phyloP scores from a whole-genome alignment of 2,113 vertebrate genomes.

The Equus quagga region DNA sequence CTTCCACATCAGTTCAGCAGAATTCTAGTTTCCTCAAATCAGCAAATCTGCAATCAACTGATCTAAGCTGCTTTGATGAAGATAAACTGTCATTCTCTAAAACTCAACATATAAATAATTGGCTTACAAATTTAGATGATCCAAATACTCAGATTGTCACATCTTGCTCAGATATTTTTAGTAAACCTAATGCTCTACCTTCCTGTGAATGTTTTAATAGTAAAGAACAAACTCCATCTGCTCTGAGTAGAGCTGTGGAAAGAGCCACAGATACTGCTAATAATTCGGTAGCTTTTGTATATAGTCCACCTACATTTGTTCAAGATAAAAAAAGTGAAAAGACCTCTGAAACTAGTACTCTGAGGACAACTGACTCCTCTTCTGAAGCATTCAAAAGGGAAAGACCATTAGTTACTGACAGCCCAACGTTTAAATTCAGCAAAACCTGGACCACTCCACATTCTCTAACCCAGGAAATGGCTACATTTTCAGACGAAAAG shows the following conservation, averaged over 20 bases:
- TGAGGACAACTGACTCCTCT: background rate
- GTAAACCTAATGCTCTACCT: conserved; percentile 79
- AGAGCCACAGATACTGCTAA: conserved; percentile 29
- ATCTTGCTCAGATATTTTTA: conserved; percentile 78
- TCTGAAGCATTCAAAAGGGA: conserved; percentile 32
- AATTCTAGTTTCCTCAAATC: conserved; percentile 76
- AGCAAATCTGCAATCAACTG: conserved; percentile 72
- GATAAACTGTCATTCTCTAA: conserved; percentile 79
- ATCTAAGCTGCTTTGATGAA: conserved; percentile 73
- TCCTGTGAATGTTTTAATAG: conserved; percentile 63
- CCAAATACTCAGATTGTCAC: conserved; percentile 67
- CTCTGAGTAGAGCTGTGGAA: conserved; percentile 58
- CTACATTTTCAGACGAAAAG: conserved; percentile 81
- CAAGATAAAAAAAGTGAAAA: conserved; percentile 72
- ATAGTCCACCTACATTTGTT: conserved; percentile 34
- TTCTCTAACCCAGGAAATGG: conserved; percentile 73
- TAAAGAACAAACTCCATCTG: conserved; percentile 75
- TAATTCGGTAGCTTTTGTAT: conserved; percentile 55
- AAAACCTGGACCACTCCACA: conserved; percentile 77
- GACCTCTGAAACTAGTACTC: background rate
- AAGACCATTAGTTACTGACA: conserved; percentile 65
- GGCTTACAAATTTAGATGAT: conserved; percentile 82
- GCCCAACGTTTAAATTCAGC: conserved; percentile 71
- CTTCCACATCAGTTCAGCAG: conserved; percentile 76
- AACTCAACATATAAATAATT: conserved; percentile 84